Evolutionary conservation across 2,113 vertebrate genomes (phyloP), one percentile per base, ranked within the genome.

Genomic region (Vireo altiloquus): DNA sequence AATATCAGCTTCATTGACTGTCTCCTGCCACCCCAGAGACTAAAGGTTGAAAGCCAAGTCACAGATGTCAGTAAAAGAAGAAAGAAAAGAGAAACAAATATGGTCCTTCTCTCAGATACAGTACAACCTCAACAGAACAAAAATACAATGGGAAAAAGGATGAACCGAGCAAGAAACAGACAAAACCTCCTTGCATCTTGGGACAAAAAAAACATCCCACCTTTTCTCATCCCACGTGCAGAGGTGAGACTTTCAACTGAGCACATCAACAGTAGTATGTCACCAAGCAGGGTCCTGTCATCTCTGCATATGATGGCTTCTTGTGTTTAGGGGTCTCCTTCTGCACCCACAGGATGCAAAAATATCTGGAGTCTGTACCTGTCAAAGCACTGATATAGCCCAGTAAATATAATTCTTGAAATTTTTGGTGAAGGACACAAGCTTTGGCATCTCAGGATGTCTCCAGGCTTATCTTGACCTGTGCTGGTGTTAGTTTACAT

Each of bases 291-390:
- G 9, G 44, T 42, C 13, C 22, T 31, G 17, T 42, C 10, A 30
- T 27, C 18, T 11, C 19, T 78, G 7, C 0, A 3, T 1, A 1
- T 7, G 14, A 33, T 0, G 1, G 5, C 14, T 75, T 78, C 42
- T 88, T 15, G 1, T 22, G 4, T 60, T 57, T 65, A 20, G 31
- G 11, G 11, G 13, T 31, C 8, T 64, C 11, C 13, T 60, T 4
- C 40, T 2, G 0, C 37, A 87, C 22, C 18, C 61, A 50, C 9
- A 53, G 35, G 9, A 35, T 23, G 15, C 14, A 85, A 50, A 24
- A 47, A 4, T 63, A 35, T 64, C 31, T 88, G 49, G 49, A 68
- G 10, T 88, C 46, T 76, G 0, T 28, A 15, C 25, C 14, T 64
- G n/a, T 27, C 24, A 37, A 27, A 59, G 10, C 49, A 37, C 2